Evolutionary conservation across 2,797 vertebrate genomes (phyloP).

Genomic region (Australoheros facetus): DNA sequence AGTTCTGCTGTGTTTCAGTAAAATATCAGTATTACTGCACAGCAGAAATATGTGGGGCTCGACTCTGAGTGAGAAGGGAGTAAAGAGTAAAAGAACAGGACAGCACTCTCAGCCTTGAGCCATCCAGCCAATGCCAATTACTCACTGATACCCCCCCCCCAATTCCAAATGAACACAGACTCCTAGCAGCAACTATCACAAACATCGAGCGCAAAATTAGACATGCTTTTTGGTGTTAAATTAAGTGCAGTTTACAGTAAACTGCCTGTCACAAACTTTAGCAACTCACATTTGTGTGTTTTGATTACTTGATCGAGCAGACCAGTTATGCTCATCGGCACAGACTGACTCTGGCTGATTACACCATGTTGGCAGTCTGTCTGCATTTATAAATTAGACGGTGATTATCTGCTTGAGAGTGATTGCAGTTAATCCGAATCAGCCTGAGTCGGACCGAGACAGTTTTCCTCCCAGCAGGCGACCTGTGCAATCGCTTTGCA

Average conservation of each 20-base stretch:
- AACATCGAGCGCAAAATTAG: not conserved
- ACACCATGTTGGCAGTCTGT: not conserved
- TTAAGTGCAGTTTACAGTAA: not conserved
- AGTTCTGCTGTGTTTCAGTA: not conserved
- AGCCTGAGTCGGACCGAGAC: too few relatives aligned
- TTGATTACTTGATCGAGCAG: not conserved
- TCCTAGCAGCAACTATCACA: not conserved
- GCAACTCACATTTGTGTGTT: not conserved
- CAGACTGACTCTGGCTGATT: not conserved
- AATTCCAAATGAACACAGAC: not conserved
- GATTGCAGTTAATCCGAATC: too few relatives aligned
- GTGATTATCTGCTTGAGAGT: not conserved
- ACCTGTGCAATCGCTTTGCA: too few relatives aligned
- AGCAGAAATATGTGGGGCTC: not conserved
- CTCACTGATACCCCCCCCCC: not conserved
- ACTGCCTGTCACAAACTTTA: not conserved
- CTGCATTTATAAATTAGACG: not conserved
- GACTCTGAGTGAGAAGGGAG: not conserved
- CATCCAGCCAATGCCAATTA: not conserved
- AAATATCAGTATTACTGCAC: not conserved
- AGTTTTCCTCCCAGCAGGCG: too few relatives aligned
- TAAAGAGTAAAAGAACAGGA: not conserved
- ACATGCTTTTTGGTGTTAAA: not conserved
- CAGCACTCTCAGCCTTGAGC: not conserved
- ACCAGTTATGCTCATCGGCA: not conserved